Conservation (phyloP, 2,888 invertebrate genomes). For the Pediacus dermestoides region DNA sequence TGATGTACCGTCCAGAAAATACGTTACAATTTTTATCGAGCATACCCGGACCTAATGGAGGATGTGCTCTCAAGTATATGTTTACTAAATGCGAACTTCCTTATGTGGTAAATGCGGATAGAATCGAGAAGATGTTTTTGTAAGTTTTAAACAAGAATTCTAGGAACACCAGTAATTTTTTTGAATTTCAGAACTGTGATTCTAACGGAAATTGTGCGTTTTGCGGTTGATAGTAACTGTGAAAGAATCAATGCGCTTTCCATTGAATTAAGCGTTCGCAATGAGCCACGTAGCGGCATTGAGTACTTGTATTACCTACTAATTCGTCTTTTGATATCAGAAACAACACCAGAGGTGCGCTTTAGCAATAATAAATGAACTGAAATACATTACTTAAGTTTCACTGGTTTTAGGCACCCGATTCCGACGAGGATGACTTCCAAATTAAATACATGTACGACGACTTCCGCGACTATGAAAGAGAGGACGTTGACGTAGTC, state of each 20-base stretch:
- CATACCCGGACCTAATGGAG: slow-evolving; percentile 33
- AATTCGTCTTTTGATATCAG: slow-evolving; percentile 18
- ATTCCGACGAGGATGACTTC: background rate
- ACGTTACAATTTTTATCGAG: slow-evolving; percentile 27
- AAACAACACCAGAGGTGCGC: slow-evolving; percentile 7
- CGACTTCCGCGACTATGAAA: background rate
- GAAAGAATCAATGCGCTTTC: slow-evolving; percentile 12
- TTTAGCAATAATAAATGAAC: background rate
- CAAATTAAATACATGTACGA: background rate
- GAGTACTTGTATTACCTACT: slow-evolving; percentile 22
- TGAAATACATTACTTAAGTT: too few relatives aligned
- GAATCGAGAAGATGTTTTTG: slow-evolving; percentile 28
- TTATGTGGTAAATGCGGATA: slow-evolving; percentile 17
- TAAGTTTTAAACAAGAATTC: slow-evolving; percentile 19
- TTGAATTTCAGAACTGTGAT: slow-evolving; percentile 11
- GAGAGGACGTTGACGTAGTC: background rate
- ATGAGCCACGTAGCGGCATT: slow-evolving; percentile 14
- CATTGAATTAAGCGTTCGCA: slow-evolving; percentile 1
- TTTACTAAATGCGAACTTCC: slow-evolving; percentile 25
- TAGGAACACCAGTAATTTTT: background rate
- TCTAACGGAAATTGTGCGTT: slow-evolving; percentile 10
- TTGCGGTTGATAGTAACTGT: slow-evolving; percentile 7
- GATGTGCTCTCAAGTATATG: slow-evolving; percentile 30
- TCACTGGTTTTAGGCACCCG: background rate
- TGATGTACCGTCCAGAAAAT: slow-evolving; percentile 26